Evolutionary conservation across 2,113 vertebrate species (phyloP).

Genomic region (Limanda limanda): DNA sequence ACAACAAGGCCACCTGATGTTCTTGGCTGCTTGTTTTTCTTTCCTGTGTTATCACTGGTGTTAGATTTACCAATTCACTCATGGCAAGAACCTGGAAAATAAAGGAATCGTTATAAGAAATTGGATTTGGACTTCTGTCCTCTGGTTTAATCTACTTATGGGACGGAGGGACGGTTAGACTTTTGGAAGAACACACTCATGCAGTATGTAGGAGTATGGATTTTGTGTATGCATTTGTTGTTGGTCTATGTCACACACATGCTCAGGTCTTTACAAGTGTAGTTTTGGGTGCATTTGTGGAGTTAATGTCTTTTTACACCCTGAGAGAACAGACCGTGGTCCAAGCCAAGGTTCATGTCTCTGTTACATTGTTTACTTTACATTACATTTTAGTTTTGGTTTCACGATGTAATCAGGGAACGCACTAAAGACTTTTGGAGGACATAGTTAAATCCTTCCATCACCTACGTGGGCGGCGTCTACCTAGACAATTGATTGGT

Average conservation of each 20-base stretch:
- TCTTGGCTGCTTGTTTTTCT: not conserved
- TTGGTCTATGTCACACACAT: not conserved
- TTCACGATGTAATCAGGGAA: too few relatives aligned
- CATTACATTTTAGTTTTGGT: too few relatives aligned
- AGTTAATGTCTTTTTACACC: too few relatives aligned
- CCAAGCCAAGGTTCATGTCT: too few relatives aligned
- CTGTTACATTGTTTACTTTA: too few relatives aligned
- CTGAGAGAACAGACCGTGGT: too few relatives aligned
- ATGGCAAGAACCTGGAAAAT: constrained; percentile 28
- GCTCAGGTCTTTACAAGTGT: not conserved
- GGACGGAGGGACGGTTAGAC: not conserved
- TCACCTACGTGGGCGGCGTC: too few relatives aligned
- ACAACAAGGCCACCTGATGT: constrained; percentile 38
- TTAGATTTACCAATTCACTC: constrained; percentile 36
- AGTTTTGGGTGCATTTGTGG: not conserved
- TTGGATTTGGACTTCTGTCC: constrained; percentile 44
- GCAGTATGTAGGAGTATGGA: not conserved
- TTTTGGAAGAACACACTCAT: too few relatives aligned
- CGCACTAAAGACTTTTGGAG: too few relatives aligned
- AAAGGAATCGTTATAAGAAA: constrained; percentile 37
- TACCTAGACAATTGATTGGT: too few relatives aligned
- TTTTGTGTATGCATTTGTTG: not conserved
- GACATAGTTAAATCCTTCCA: too few relatives aligned
- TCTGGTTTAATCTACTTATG: constrained; percentile 21
- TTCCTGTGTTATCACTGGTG: constrained; percentile 14